Percentiles rank a stretch among this genome's conserved stretches.
These are phyloP conservation scores for Helicoverpa armigera DNA, from an alignment of 1,140 invertebrate species.

Conservation along the genomic window DNA sequence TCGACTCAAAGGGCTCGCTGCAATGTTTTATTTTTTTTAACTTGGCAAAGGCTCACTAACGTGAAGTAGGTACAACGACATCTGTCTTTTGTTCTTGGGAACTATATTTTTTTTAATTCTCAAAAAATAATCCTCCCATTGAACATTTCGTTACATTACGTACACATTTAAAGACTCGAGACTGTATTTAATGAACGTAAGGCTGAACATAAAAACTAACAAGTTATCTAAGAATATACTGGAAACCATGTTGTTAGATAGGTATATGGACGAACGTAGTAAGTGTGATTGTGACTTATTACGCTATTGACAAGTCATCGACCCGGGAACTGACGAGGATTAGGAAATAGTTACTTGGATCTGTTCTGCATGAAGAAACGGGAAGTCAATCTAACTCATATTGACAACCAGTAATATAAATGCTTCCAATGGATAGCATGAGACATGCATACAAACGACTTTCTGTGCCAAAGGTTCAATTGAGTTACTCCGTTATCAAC, in stretches of 20 bases:
- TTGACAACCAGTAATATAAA: conserved; percentile 31
- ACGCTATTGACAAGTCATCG: conserved; percentile 75
- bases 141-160: too few species aligned
- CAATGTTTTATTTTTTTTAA: too few species aligned
- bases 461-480: conserved; percentile 40
- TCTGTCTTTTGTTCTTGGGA: too few species aligned
- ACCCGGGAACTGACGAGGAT: conserved; percentile 70
- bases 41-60: too few species aligned
- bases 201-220: background rate
- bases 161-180: too few species aligned
- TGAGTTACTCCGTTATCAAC: conserved; percentile 50
- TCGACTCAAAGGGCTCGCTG: too few species aligned
- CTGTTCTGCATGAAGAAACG: conserved; percentile 55
- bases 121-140: too few species aligned
- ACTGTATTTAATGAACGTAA: too few species aligned
- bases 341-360: conserved; percentile 71
- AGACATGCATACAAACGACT: conserved; percentile 30
- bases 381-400: conserved; percentile 45
- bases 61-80: too few species aligned
- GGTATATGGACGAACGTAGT: conserved; percentile 60
- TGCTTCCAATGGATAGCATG: conserved; percentile 21
- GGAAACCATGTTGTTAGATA: background rate
- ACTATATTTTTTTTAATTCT: too few species aligned
- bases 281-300: conserved; percentile 72
- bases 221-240: background rate